A percentile compares a stretch with the other conserved stretches of the same genome.
These are phyloP conservation scores for Lepidurus arcticus DNA, from an alignment of 1,140 invertebrate species.

Conservation along the genomic window DNA sequence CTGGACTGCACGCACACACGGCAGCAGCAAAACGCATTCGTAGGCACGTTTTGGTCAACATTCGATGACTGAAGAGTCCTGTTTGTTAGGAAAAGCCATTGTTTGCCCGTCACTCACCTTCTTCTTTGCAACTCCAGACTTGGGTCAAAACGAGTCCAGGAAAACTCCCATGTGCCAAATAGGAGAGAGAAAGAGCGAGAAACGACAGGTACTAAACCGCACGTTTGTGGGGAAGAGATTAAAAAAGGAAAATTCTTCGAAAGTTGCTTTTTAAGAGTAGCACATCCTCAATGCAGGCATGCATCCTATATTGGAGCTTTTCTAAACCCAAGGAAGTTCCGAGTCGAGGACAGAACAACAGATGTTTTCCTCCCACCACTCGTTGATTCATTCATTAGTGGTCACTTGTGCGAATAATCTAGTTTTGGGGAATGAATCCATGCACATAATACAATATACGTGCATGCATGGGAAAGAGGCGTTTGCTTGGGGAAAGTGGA, in stretches of 20 bases:
- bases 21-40: background rate
- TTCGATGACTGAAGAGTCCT: background rate
- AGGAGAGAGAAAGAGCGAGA: background rate
- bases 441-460: background rate
- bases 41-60: slow-evolving; percentile 10
- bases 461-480: background rate
- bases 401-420: slow-evolving; percentile 18
- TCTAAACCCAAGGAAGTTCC: background rate
- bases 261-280: too few species aligned
- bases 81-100: background rate
- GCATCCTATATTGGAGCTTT: too few species aligned
- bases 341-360: background rate
- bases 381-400: background rate
- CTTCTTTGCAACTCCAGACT: background rate
- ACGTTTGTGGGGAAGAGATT: too few species aligned
- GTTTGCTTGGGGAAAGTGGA: background rate
- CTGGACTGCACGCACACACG: background rate
- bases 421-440: background rate
- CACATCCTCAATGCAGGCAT: too few species aligned
- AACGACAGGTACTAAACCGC: too few species aligned
- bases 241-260: too few species aligned
- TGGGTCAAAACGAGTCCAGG: background rate
- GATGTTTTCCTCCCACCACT: background rate
- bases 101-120: background rate
- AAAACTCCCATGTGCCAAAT: background rate